Conservation (phyloP, 1,140 invertebrate genomes). For the Tetramorium parvispinum region DNA sequence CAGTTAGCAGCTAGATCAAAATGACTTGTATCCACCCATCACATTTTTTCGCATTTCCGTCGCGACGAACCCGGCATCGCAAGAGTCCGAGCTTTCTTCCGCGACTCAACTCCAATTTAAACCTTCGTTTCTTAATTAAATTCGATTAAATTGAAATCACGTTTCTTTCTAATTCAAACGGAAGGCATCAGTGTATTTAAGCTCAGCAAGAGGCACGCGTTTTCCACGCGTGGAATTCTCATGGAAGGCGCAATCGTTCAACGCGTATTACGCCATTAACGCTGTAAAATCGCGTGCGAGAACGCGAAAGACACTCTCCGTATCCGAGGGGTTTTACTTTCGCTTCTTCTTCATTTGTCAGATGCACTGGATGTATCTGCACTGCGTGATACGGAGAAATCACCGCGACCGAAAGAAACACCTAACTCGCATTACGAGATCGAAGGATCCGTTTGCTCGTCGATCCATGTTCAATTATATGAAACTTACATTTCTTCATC, state of each 20-base stretch:
- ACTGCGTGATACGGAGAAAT: slow-evolving; percentile 39
- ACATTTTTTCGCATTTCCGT: neutral
- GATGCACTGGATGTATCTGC: neutral
- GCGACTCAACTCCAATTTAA: neutral
- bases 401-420: neutral
- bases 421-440: neutral
- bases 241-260: neutral
- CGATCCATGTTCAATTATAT: neutral
- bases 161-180: neutral
- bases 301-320: neutral
- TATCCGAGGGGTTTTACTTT: slow-evolving; percentile 66
- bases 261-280: slow-evolving; percentile 2
- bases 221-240: neutral
- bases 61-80: neutral
- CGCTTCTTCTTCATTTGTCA: slow-evolving; percentile 56
- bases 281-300: neutral
- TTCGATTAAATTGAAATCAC: neutral
- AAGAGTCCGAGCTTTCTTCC: neutral
- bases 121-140: neutral
- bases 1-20: slow-evolving; percentile 14
- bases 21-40: slow-evolving; percentile 14
- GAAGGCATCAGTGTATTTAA: neutral
- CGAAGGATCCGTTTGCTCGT: no score
- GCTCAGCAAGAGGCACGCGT: neutral
- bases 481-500: neutral